phyloP scores from a whole-genome alignment of 2,797 vertebrate species.

The Craterocephalus amniculus region DNA sequence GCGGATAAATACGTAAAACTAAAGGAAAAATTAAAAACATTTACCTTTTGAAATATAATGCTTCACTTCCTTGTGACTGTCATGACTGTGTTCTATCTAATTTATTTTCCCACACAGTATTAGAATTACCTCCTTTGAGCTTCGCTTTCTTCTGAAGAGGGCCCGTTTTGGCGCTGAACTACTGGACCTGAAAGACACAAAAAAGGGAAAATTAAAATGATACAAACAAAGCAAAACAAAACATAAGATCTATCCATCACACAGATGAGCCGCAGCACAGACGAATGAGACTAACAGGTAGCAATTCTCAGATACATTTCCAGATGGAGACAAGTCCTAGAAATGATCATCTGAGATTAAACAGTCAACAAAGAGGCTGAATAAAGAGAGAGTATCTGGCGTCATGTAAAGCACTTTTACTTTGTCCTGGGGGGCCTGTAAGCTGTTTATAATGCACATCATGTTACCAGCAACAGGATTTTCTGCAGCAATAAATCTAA shows the following conservation, averaged over 20 bases:
- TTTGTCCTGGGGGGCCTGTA: conserved; percentile 32
- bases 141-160: conserved; percentile 93
- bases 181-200: conserved; percentile 86
- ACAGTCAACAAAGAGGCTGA: conserved; percentile 1
- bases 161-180: conserved; percentile 96
- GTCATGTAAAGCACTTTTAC: conserved; percentile 49
- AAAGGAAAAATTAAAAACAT: not conserved
- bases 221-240: not conserved
- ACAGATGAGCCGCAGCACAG: not conserved
- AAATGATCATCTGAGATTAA: conserved; percentile 9
- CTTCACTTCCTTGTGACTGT: not conserved
- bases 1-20: no score
- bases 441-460: conserved; percentile 42
- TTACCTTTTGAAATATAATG: not conserved
- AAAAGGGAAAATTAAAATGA: conserved; percentile 7
- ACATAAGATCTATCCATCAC: not conserved
- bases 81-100: not conserved
- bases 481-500: conserved; percentile 13
- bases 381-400: conserved; percentile 33
- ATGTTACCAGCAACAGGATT: conserved; percentile 42
- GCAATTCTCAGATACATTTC: not conserved
- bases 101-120: not conserved
- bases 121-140: conserved; percentile 90
- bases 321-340: not conserved
- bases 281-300: not conserved